Conservation (phyloP, 2,797 vertebrate genomes). For the Dendrocincla fuliginosa region DNA sequence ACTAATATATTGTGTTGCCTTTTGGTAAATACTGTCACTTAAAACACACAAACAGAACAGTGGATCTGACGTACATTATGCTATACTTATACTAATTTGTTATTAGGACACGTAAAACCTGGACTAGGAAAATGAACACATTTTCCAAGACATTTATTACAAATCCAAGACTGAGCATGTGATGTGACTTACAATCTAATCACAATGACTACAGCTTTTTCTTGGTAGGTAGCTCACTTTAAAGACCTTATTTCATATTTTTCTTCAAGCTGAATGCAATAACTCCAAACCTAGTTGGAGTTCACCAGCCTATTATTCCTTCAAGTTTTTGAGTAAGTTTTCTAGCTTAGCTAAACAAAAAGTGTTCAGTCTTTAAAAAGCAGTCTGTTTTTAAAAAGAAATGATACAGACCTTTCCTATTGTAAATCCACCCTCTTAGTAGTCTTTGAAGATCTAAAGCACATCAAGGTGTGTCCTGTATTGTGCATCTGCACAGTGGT, state of each 20-base stretch:
- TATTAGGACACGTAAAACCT: not conserved
- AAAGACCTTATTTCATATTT: not conserved
- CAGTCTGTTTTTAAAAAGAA: not conserved
- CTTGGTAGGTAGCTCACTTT: not conserved
- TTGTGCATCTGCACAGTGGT: not conserved
- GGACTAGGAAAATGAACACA: not conserved
- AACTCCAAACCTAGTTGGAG: accelerated
- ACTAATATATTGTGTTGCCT: not conserved
- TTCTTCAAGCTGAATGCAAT: not conserved
- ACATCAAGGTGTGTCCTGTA: not conserved
- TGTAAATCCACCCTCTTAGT: not conserved
- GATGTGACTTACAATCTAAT: not conserved
- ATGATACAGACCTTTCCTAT: accelerated
- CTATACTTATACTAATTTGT: not conserved
- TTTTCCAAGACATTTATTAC: not conserved
- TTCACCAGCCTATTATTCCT: not conserved
- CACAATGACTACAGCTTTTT: not conserved
- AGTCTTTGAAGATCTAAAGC: not conserved
- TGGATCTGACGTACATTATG: not conserved
- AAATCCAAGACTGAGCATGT: not conserved
- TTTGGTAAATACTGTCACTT: not conserved
- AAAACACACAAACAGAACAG: not conserved
- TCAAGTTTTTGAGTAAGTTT: not conserved
- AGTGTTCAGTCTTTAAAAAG: not conserved
- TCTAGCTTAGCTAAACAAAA: not conserved